A percentile compares a stretch with the other conserved stretches of the same genome.
These are phyloP conservation scores for Eilema griseolum DNA, from an alignment of 2,888 invertebrate genomes.

Conservation along the genomic window DNA sequence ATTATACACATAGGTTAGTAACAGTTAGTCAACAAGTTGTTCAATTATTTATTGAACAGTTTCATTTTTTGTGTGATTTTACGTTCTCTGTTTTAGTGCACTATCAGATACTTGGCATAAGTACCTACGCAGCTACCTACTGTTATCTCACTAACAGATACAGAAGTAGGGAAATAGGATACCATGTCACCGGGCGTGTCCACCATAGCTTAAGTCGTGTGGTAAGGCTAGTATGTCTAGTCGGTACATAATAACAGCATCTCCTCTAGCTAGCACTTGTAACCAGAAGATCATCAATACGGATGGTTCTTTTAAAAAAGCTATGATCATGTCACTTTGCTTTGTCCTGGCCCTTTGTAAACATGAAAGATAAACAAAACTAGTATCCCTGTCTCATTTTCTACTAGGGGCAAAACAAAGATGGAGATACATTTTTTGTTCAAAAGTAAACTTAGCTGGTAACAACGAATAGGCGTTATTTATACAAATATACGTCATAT, in stretches of 20 bases:
- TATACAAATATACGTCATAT: neutral
- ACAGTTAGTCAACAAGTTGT: neutral
- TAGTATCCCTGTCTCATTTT: neutral
- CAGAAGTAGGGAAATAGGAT: conserved; percentile 12
- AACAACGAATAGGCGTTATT: neutral
- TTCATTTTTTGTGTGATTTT: neutral
- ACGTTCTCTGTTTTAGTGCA: neutral
- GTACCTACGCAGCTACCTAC: neutral
- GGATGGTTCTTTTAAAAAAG: neutral
- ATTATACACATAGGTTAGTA: neutral
- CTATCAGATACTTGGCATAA: neutral
- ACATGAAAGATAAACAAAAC: neutral
- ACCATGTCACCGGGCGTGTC: conserved; percentile 9
- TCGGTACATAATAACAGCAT: neutral
- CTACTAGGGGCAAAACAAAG: neutral
- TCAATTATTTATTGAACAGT: neutral
- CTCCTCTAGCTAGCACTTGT: neutral
- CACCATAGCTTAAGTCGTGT: neutral
- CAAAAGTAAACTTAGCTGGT: neutral
- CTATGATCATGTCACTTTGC: neutral
- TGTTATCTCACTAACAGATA: neutral
- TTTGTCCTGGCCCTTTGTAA: conserved; percentile 1
- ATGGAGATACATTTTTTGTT: conserved; percentile 1
- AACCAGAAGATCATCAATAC: neutral
- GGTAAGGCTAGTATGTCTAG: neutral